Base-by-base conservation (phyloP, 37 sponge, comb jelly and placozoan species). In the Haliclona indistincta region DNA sequence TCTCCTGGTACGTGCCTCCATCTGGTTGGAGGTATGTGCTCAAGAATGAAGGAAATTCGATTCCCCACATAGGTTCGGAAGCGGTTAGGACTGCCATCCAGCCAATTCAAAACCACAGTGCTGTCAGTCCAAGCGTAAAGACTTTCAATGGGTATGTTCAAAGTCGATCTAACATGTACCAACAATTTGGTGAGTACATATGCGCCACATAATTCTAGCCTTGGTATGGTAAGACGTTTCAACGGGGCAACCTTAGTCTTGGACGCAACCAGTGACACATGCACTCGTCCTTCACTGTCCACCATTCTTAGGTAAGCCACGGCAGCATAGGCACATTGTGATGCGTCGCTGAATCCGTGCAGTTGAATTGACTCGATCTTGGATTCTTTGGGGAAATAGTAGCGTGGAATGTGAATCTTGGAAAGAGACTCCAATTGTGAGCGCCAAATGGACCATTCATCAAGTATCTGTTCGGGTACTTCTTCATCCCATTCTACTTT, bases 231-330 rank as follows among this genome's bases (percentile, higher is more conserved):
- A n/a, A n/a, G n/a, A 6, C 63, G 42, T 33, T 74, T 74, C 19
- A 74, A n/a, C 4, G 75, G 75, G 10, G 75, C 75, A 13, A 61
- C 75, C 33, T 61, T 74, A 19, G 75, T 61, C 34, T 74, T 74
- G 4, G 47, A 58, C 19, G 38, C 22, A 3, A 64, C 77, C 32
- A 58, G 25, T n/a, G 67, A 23, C 4, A 63, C 38, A 61, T 73
- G 61, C 30, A 52, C 54, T 32, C 34, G 1, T 20, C 44, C 44
- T 22, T 68, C 43, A 20, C 66, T 45, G 26, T 80, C 80, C 35
- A 20, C 37, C 63, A 70, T 60, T 15, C 71, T 45, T n/a, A 69
- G 71, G 36, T 80, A 80, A n/a, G 70, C 71, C 1, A 80, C 80
- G 1, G 71, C 62, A 42, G 79, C 3, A 56, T 74, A 74, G 36